Base-by-base conservation (phyloP, 2,113 vertebrate genomes). In the Pomatostomus ruficeps region DNA sequence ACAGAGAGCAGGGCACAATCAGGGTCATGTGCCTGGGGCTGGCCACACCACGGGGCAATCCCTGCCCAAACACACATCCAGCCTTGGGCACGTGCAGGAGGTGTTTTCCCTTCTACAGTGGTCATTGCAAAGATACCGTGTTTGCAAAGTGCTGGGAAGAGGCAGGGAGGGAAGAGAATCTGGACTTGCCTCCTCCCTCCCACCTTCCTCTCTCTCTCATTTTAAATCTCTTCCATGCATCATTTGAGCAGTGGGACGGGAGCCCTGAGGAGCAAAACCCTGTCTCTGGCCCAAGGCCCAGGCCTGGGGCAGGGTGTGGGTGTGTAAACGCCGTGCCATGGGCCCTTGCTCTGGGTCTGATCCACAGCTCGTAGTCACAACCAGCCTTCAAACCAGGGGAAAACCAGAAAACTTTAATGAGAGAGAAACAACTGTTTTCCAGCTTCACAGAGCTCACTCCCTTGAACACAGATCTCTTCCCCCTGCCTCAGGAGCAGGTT, bases 261-360 rank as follows among this genome's bases (percentile, higher is more conserved):
- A 93, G 67, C 72, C 90, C 63, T 2, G 1, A 83, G 85, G 67
- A 80, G 46, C 0, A 1, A 90, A 95, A 80, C 79, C 33, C 33
- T 3, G 48, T 83, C 75, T 70, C 88, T 92, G 94, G 90, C 88
- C 58, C 5, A 33, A 76, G 90, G 85, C 85, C 81, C 85, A 61
- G 70, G 74, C 84, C 81, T 35, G 19, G 75, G 75, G 75, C 43
- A 15, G 40, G 43, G 70, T 73, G 92, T 90, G 85, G 82, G 92
- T 88, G 84, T 74, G 38, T 71, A 70, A 88, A 61, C 5, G 2
- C 42, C 0, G 1, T 48, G 75, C 43, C 43, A 72, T 15, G 20
- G 59, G 91, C 58, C 33, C 76, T 86, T 83, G 77, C 67, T 89
- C 63, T 8, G 46, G 63, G 61, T 54, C 57, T 81, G 46, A 89